Evolutionary conservation across 1,140 invertebrate genomes (phyloP).

Genomic region (Babylonia areolata): DNA sequence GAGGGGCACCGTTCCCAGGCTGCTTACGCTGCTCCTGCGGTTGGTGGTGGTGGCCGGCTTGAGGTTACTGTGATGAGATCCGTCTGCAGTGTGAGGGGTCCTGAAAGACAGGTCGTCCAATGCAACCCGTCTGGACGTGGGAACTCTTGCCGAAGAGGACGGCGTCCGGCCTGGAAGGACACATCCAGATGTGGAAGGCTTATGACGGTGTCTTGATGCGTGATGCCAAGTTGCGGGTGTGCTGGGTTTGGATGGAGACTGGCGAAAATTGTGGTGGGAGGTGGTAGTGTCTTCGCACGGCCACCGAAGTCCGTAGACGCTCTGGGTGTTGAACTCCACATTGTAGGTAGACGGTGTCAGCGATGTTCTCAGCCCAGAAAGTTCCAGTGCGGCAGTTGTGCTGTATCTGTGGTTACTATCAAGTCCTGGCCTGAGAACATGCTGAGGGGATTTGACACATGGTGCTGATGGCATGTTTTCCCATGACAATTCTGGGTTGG

Average conservation of each 20-base stretch:
- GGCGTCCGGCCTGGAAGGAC: background rate
- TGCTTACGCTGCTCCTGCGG: background rate
- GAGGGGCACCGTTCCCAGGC: background rate
- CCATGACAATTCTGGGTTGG: background rate
- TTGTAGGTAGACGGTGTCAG: constrained; percentile 1
- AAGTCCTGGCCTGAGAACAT: background rate
- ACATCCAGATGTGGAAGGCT: background rate
- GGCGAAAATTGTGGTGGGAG: background rate
- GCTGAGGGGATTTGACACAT: background rate
- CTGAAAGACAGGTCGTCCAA: background rate
- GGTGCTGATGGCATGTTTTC: background rate
- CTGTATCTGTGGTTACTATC: background rate
- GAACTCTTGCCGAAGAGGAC: background rate
- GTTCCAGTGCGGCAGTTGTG: background rate
- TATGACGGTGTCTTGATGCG: background rate
- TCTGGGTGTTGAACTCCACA: background rate
- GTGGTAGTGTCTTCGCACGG: background rate
- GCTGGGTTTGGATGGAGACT: background rate
- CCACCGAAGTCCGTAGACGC: background rate
- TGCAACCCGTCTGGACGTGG: background rate
- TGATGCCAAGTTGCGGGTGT: too few relatives aligned
- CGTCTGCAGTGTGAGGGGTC: background rate
- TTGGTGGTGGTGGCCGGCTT: background rate
- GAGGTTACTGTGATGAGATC: background rate
- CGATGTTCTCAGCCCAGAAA: background rate